Base-by-base conservation (phyloP, 2,113 vertebrate species). In the Columba livia region DNA sequence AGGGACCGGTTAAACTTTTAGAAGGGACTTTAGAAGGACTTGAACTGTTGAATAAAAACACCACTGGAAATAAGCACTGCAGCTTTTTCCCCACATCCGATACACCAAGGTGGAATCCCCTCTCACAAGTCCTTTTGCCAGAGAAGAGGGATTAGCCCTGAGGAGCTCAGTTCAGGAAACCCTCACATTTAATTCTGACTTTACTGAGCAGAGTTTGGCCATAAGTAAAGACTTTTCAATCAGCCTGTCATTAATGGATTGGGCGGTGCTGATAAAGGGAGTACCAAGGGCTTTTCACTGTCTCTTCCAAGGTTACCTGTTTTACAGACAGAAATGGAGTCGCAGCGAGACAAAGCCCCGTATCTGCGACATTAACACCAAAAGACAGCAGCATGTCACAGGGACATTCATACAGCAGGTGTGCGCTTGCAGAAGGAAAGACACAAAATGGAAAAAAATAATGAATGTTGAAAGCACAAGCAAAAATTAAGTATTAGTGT, bases 311-410 rank as follows among this genome's bases (percentile, higher is more conserved):
- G 32, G 47, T 90, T 73, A 66, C n/a, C 25, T 61, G 74, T 77
- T 85, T 93, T 60, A 56, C 47, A 32, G n/a, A 25, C 9, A 64
- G 61, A 16, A 84, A 25, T 24, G 73, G 50, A 89, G 42, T 17
- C 5, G 2, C 32, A 66, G 25, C 1, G 4, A 75, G 48, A 57
- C 8, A 57, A 82, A 95, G 14, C 24, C 32, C 56, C 6, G 0
- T 51, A 54, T 74, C 60, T 36, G 34, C 67, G 89, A 65, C 56
- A 79, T 34, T 53, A 83, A 57, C 5, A 1, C 64, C 66, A 75
- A 83, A 83, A 91, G 74, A 70, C 42, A 85, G 32, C 56, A 80
- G 56, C 47, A 36, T 50, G 78, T 93, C 69, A 93, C 15, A 48
- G 38, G 34, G 38, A 60, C 14, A 29, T 54, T 85, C 53, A 47